phyloP scores from a whole-genome alignment of 2,888 invertebrate species.

The Allophyes oxyacanthae region DNA sequence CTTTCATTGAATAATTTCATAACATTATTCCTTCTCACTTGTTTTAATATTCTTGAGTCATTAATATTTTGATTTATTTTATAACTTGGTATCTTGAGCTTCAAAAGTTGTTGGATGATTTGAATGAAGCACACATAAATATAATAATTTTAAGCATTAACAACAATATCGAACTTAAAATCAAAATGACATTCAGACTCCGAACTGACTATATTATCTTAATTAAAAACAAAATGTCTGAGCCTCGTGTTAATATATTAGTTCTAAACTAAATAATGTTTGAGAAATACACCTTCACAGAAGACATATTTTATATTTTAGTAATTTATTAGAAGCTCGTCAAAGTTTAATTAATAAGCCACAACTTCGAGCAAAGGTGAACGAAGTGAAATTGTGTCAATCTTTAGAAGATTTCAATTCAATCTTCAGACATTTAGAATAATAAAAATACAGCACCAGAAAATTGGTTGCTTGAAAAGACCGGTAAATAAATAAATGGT shows the following conservation, averaged over 20 bases:
- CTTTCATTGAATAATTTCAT: too few species aligned
- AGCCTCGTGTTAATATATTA: slow-evolving; percentile 76
- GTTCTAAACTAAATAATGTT: slow-evolving; percentile 48
- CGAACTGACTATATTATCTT: slow-evolving; percentile 31
- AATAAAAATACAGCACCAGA: not conserved
- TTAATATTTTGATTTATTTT: too few species aligned
- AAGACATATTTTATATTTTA: slow-evolving; percentile 68
- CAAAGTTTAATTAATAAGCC: slow-evolving; percentile 38
- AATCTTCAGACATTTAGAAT: too few species aligned
- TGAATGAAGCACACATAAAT: too few species aligned
- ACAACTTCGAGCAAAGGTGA: slow-evolving; percentile 33
- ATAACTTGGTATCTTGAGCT: too few species aligned
- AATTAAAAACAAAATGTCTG: slow-evolving; percentile 51
- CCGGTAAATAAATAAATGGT: too few species aligned
- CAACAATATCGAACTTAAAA: slow-evolving; percentile 19
- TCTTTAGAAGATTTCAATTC: not conserved
- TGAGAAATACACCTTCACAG: slow-evolving; percentile 69
- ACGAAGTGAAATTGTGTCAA: not conserved
- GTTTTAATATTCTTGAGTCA: too few species aligned
- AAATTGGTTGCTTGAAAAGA: not conserved
- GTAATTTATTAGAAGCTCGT: slow-evolving; percentile 54
- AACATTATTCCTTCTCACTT: too few species aligned
- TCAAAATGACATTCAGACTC: slow-evolving; percentile 33
- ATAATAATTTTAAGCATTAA: too few species aligned
- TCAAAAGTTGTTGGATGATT: too few species aligned